These are phyloP conservation scores for Pipra filicauda DNA, from an alignment of 2,113 vertebrate species.

Conservation along the genomic window DNA sequence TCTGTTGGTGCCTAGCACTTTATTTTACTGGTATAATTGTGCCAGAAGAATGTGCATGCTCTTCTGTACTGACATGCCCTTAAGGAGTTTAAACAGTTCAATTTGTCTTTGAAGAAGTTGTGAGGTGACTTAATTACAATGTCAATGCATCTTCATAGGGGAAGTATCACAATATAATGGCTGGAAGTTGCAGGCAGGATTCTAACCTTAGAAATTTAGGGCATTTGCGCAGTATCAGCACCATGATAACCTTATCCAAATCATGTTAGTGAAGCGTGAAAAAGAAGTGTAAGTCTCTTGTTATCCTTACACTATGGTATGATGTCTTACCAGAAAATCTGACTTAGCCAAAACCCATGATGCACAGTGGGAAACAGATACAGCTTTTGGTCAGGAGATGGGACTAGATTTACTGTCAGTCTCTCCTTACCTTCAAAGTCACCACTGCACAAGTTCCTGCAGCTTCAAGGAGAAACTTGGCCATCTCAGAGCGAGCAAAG, in stretches of 20 bases:
- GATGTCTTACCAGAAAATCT: neutral
- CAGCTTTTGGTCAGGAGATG: neutral
- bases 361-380: neutral
- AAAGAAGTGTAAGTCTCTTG: neutral
- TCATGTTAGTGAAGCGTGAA: neutral
- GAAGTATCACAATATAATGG: neutral
- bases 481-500: neutral
- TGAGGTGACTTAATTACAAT: neutral
- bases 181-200: neutral
- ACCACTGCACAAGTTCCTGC: neutral
- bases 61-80: neutral
- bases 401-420: neutral
- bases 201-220: neutral
- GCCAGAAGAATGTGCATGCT: neutral
- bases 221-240: neutral
- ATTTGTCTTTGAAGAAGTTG: neutral
- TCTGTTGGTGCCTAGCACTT: neutral
- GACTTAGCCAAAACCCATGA: neutral
- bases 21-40: neutral
- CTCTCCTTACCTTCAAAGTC: neutral
- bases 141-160: neutral
- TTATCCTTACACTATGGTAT: neutral
- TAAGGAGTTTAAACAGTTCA: neutral
- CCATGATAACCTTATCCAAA: neutral
- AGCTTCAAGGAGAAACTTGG: neutral